A percentile compares a stretch with the other conserved stretches of the same genome.
These are phyloP conservation scores for Polydrusus tereticollis DNA, from an alignment of 2,888 invertebrate species.

Conservation along the genomic window DNA sequence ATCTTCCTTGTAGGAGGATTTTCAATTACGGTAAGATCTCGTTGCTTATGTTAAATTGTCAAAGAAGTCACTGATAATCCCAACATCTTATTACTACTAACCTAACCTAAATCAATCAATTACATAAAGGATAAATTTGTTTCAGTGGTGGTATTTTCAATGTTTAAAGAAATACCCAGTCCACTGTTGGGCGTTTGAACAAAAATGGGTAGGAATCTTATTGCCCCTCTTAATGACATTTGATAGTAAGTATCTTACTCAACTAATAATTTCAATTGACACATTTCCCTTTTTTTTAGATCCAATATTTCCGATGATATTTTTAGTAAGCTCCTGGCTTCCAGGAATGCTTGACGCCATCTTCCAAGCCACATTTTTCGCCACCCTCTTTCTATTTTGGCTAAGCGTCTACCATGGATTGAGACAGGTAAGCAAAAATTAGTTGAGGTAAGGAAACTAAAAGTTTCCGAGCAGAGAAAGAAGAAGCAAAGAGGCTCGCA, in stretches of 20 bases:
- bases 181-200: conserved; percentile 97
- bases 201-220: conserved; percentile 93
- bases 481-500: no score
- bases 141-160: conserved; percentile 94
- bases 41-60: not conserved
- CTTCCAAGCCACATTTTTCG: conserved; percentile 91
- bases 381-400: conserved; percentile 92
- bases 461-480: no score
- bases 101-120: no score
- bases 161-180: conserved; percentile 88
- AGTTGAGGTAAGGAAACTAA: no score
- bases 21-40: conserved; percentile 84
- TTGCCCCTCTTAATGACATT: conserved; percentile 90
- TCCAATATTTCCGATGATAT: conserved; percentile 92
- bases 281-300: conserved; percentile 71
- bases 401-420: conserved; percentile 95
- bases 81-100: no score
- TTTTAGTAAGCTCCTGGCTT: conserved; percentile 89
- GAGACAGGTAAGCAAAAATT: conserved; percentile 76
- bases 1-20: conserved; percentile 92
- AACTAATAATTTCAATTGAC: not conserved
- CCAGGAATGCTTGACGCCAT: conserved; percentile 94
- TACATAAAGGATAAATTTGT: conserved; percentile 55
- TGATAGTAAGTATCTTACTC: conserved; percentile 79
- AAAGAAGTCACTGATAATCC: no score